Conservation (phyloP, 1,140 invertebrate genomes). For the Saxidomus purpurata region DNA sequence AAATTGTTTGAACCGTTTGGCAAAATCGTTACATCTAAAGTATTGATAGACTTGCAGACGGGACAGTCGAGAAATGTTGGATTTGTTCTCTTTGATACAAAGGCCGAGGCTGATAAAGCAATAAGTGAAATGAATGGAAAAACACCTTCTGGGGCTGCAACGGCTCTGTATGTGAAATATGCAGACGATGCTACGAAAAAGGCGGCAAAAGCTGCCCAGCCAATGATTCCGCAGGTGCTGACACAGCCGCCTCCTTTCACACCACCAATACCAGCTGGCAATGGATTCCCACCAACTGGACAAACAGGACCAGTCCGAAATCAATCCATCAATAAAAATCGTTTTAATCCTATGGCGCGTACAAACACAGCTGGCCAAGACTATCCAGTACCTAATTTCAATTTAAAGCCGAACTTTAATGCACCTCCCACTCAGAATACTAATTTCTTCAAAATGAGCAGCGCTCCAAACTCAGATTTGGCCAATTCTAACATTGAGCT, state of each 20-base stretch:
- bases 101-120: slow-evolving; percentile 93
- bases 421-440: background rate
- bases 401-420: background rate
- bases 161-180: slow-evolving; percentile 94
- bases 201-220: background rate
- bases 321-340: slow-evolving; percentile 40
- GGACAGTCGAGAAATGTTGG: slow-evolving; percentile 94
- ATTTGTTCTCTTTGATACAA: slow-evolving; percentile 90
- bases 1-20: slow-evolving; percentile 95
- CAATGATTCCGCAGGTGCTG: slow-evolving; percentile 32
- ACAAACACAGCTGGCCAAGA: background rate
- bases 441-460: background rate
- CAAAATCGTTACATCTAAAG: slow-evolving; percentile 95
- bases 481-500: slow-evolving; percentile 14
- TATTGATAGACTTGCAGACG: slow-evolving; percentile 94
- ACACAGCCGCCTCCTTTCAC: slow-evolving; percentile 44
- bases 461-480: background rate
- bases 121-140: slow-evolving; percentile 94
- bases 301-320: slow-evolving; percentile 62
- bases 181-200: slow-evolving; percentile 96
- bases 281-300: slow-evolving; percentile 37
- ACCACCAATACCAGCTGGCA: slow-evolving; percentile 44
- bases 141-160: slow-evolving; percentile 92
- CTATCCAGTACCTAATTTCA: background rate
- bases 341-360: slow-evolving; percentile 74